Percentiles rank a stretch among this genome's conserved stretches.
Evolutionary conservation across 2,113 vertebrate genomes (phyloP).

Genomic region (Phaethornis superciliosus): DNA sequence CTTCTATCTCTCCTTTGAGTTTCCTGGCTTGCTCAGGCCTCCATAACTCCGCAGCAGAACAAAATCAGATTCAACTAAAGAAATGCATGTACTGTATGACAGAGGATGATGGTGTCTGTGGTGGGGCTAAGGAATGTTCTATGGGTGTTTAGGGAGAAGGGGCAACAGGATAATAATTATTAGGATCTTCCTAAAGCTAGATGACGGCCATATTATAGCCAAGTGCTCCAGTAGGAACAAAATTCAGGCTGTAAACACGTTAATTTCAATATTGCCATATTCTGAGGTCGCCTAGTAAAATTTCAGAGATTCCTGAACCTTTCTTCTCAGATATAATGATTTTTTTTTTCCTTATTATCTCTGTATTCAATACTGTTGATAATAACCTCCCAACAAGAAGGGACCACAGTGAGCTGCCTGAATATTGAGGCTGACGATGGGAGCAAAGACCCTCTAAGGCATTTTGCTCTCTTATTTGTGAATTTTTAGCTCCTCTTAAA

Average conservation of each 20-base stretch:
- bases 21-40: conserved; percentile 15
- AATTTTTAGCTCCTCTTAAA: conserved; percentile 54
- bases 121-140: background rate
- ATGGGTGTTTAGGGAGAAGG: background rate
- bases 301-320: background rate
- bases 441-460: conserved; percentile 17
- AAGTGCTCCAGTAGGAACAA: background rate
- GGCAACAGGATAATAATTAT: background rate
- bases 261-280: background rate
- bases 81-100: background rate
- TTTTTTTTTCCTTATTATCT: background rate
- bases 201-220: background rate
- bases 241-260: background rate
- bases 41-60: background rate
- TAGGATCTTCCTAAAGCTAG: background rate
- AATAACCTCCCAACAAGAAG: background rate
- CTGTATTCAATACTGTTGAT: background rate
- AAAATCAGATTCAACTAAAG: background rate
- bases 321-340: background rate
- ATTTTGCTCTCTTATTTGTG: conserved; percentile 43
- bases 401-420: background rate
- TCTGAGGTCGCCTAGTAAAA: background rate
- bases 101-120: background rate
- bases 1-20: background rate
- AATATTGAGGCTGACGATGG: conserved; percentile 7